Conservation (phyloP, 2,113 vertebrate genomes). For the Narcine bancroftii region DNA sequence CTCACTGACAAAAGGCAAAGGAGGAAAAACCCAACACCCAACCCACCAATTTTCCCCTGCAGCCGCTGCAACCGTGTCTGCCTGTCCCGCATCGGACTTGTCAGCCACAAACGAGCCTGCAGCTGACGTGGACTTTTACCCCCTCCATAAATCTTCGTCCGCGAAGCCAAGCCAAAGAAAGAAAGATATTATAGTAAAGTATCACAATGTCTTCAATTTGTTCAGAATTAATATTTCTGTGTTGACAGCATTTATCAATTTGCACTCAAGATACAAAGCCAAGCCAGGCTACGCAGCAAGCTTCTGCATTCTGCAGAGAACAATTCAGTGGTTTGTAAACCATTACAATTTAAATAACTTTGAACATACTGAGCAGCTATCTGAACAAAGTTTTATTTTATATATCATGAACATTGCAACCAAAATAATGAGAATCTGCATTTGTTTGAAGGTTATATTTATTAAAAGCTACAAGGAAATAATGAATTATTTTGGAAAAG, state of each 20-base stretch:
- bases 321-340: not conserved
- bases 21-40: no score
- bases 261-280: not conserved
- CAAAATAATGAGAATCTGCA: not conserved
- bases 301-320: not conserved
- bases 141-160: no score
- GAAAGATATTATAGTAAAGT: not conserved
- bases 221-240: not conserved
- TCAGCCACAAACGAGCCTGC: no score
- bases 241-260: not conserved
- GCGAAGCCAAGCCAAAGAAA: no score
- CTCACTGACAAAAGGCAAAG: no score
- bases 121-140: no score
- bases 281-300: not conserved
- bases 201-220: slow-evolving; percentile 10
- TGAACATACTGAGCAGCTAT: not conserved
- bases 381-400: not conserved
- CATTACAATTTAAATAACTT: not conserved
- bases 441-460: not conserved
- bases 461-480: not conserved
- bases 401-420: not conserved
- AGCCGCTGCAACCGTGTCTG: no score
- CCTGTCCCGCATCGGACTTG: no score
- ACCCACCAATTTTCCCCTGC: no score
- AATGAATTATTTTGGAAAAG: not conserved